Percentiles rank a stretch among this genome's conserved stretches.
Conservation (phyloP, 1,140 invertebrate genomes). For the Drosophila tropicalis region DNA sequence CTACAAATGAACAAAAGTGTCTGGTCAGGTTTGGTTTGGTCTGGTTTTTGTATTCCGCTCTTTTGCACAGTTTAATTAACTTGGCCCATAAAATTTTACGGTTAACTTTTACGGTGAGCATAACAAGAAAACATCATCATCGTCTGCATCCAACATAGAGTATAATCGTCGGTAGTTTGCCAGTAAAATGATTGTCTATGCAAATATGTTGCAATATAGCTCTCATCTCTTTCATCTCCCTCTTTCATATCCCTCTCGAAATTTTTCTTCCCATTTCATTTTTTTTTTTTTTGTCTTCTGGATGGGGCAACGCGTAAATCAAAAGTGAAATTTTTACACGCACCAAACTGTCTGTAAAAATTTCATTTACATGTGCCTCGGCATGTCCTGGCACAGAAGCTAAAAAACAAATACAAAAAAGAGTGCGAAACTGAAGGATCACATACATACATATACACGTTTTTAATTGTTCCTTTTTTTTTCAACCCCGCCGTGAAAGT, state of each 20-base stretch:
- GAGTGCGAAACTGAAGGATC: constrained; percentile 27
- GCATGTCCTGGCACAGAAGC: constrained; percentile 30
- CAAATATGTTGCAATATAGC: constrained; percentile 75
- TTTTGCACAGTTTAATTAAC: constrained; percentile 65
- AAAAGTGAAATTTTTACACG: constrained; percentile 80
- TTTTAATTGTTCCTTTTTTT: constrained; percentile 72
- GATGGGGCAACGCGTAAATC: constrained; percentile 55
- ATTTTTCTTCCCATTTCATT: constrained; percentile 33
- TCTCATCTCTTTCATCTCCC: neutral
- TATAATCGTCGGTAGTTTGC: constrained; percentile 55
- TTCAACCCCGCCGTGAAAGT: constrained; percentile 18
- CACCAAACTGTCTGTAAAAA: constrained; percentile 75
- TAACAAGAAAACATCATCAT: constrained; percentile 66
- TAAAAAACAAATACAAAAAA: constrained; percentile 3
- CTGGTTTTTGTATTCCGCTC: constrained; percentile 36
- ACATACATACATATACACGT: constrained; percentile 53
- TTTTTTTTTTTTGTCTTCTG: constrained; percentile 20
- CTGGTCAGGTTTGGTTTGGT: constrained; percentile 12
- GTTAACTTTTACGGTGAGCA: constrained; percentile 45
- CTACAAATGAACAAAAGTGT: constrained; percentile 69
- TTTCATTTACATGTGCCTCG: constrained; percentile 67
- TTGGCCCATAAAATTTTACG: constrained; percentile 78
- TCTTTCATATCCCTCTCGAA: constrained; percentile 25
- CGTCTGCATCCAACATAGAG: constrained; percentile 57
- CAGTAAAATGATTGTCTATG: constrained; percentile 71